Percentiles rank a stretch among this genome's conserved stretches.
Evolutionary conservation across 2,113 vertebrate species (phyloP).

Genomic region (Cheilinus undulatus): DNA sequence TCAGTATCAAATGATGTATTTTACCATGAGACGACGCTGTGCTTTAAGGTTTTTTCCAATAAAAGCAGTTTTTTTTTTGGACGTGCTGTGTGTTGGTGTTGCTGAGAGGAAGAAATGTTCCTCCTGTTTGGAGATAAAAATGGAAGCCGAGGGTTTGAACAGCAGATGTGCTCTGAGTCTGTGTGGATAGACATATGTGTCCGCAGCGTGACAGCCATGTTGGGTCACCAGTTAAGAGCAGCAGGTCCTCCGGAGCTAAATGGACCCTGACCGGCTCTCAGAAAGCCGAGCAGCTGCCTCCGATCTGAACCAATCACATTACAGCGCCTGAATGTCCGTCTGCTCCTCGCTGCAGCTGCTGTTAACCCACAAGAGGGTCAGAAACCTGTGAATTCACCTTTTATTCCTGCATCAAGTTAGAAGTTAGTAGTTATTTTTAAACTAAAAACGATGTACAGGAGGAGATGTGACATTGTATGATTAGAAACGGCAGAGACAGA

Average conservation of each 20-base stretch:
- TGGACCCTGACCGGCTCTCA: slow-evolving; percentile 10
- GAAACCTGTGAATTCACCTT: too few relatives aligned
- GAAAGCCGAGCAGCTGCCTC: slow-evolving; percentile 31
- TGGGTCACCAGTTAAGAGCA: slow-evolving; percentile 48
- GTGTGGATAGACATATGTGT: slow-evolving; percentile 34
- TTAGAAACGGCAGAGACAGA: too few relatives aligned
- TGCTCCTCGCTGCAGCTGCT: background rate
- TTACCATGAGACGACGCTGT: slow-evolving; percentile 63
- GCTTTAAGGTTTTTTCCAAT: slow-evolving; percentile 52
- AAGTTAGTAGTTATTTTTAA: too few relatives aligned
- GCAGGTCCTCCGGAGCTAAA: slow-evolving; percentile 53
- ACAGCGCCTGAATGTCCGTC: slow-evolving; percentile 12
- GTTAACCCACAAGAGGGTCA: background rate
- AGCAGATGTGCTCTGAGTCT: slow-evolving; percentile 2
- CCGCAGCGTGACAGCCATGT: slow-evolving; percentile 19
- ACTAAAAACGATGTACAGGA: too few relatives aligned
- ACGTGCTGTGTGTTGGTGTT: background rate
- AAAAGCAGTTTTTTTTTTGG: slow-evolving; percentile 46
- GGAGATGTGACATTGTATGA: too few relatives aligned
- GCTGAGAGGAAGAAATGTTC: background rate
- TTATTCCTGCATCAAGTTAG: too few relatives aligned
- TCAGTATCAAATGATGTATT: slow-evolving; percentile 69
- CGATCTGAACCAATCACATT: slow-evolving; percentile 18
- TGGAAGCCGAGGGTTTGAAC: background rate
- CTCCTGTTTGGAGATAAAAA: background rate